Conservation (phyloP, 2,797 vertebrate genomes). For the Esox lucius region DNA sequence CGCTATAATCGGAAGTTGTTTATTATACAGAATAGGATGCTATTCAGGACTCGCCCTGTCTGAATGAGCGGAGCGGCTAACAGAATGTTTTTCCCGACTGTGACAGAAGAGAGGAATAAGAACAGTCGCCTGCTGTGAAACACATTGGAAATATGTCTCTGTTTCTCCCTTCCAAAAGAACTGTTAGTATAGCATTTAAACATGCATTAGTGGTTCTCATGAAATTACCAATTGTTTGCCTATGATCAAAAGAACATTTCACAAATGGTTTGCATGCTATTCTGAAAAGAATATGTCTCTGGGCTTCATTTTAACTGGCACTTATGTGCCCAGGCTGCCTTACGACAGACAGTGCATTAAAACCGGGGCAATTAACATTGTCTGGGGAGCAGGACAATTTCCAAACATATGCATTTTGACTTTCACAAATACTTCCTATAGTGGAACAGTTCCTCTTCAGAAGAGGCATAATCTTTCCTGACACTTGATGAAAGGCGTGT, state of each 20-base stretch:
- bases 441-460: conserved; percentile 59
- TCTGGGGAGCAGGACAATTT: conserved; percentile 56
- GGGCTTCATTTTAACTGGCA: conserved; percentile 66
- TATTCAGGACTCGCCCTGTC: background rate
- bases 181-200: conserved; percentile 44
- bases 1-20: background rate
- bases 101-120: conserved; percentile 35
- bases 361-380: conserved; percentile 56
- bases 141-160: conserved; percentile 32
- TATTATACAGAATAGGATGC: background rate
- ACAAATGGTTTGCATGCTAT: conserved; percentile 47
- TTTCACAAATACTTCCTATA: conserved; percentile 54
- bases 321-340: conserved; percentile 37
- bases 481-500: conserved; percentile 79
- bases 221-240: conserved; percentile 54
- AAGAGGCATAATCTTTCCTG: conserved; percentile 70
- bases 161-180: background rate
- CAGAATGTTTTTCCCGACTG: conserved; percentile 23
- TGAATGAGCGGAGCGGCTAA: background rate
- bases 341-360: conserved; percentile 51
- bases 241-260: conserved; percentile 51
- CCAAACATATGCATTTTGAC: conserved; percentile 60
- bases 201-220: conserved; percentile 40
- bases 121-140: conserved; percentile 34
- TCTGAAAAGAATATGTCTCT: conserved; percentile 26